Conservation (phyloP, 37 sponge, comb jelly and placozoan species). For the Petrosia ficiformis region DNA sequence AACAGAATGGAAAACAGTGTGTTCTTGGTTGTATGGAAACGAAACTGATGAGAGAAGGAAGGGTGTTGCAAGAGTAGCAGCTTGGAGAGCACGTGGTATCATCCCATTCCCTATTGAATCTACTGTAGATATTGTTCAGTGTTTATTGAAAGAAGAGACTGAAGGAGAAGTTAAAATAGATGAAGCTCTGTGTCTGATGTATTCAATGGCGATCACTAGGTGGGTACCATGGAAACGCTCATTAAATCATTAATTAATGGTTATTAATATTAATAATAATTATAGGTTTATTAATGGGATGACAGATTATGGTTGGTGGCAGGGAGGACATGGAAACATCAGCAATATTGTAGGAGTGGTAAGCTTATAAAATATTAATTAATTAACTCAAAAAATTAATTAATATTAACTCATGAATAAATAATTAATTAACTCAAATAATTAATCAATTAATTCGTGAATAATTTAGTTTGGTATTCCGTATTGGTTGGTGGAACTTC, state of each 20-base stretch:
- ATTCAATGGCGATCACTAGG: constrained; percentile 44
- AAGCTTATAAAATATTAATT: background rate
- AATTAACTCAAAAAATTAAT: background rate
- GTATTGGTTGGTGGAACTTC: constrained; percentile 25
- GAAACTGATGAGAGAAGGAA: background rate
- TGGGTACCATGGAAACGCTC: background rate
- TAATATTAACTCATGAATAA: background rate
- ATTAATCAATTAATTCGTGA: too few species aligned
- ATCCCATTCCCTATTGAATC: constrained; percentile 39
- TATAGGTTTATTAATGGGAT: constrained; percentile 36
- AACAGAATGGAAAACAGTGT: constrained; percentile 39
- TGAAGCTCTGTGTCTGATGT: constrained; percentile 7
- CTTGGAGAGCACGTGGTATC: constrained; percentile 46
- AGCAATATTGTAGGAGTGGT: background rate
- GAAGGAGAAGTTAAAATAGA: background rate
- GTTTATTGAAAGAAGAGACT: constrained; percentile 2
- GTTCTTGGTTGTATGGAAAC: constrained; percentile 23
- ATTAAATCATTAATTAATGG: background rate
- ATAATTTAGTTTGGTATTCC: constrained; percentile 29
- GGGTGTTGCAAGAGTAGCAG: constrained; percentile 36
- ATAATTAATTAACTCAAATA: constrained; percentile 1
- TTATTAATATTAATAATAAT: background rate
- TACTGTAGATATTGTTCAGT: constrained; percentile 39
- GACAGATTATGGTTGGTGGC: constrained; percentile 7
- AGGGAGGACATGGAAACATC: background rate